A percentile compares a stretch with the other conserved stretches of the same genome.
Conservation (phyloP, 2,888 invertebrate species). For the Rhagonycha lutea region DNA sequence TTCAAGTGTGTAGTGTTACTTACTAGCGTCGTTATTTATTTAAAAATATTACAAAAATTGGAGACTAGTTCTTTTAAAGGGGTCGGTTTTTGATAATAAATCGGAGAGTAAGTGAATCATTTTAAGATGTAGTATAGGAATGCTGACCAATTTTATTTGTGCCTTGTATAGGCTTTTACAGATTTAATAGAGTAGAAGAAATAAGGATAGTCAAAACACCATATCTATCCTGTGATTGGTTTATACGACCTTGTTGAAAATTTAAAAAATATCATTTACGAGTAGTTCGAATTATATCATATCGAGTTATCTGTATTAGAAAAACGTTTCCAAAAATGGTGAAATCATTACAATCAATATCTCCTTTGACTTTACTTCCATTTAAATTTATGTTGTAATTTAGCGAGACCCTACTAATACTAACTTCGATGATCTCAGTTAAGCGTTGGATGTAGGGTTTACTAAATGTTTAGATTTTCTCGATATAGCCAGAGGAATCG, state of each 20-base stretch:
- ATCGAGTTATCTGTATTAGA: neutral
- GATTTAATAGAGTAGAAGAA: conserved; percentile 14
- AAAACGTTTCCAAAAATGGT: neutral
- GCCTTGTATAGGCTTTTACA: conserved; percentile 52
- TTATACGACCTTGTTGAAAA: conserved; percentile 23
- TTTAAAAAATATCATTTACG: neutral
- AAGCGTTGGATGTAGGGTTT: neutral
- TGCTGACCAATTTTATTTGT: conserved; percentile 55
- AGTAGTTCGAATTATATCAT: neutral
- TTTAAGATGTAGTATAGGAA: conserved; percentile 15
- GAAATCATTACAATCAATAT: neutral
- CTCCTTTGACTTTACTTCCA: neutral
- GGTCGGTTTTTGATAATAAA: neutral
- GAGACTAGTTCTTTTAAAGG: neutral
- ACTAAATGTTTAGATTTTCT: neutral
- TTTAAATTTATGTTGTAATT: neutral
- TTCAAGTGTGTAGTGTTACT: neutral
- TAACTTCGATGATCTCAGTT: neutral
- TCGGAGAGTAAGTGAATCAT: neutral
- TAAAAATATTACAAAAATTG: neutral
- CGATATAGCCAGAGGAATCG: neutral
- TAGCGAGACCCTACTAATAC: neutral
- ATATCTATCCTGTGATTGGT: conserved; percentile 31
- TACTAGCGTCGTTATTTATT: neutral
- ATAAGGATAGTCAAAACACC: conserved; percentile 22